These are phyloP conservation scores for Dipodomys spectabilis DNA, from an alignment of 2,113 vertebrate genomes.

Conservation along the genomic window DNA sequence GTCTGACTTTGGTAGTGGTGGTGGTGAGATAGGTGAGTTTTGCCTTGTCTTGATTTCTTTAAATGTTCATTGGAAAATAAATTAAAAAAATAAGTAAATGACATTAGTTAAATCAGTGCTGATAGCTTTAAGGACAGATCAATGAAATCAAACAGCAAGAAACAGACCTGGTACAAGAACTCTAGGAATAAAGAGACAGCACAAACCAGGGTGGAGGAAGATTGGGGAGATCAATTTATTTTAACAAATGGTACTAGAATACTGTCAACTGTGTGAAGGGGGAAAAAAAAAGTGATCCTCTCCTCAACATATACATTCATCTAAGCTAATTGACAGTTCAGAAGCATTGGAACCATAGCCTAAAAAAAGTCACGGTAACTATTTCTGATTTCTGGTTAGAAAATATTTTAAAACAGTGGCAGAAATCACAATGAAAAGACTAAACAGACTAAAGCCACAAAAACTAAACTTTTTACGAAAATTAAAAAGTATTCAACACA, in stretches of 20 bases:
- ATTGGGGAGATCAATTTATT: not conserved
- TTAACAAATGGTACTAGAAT: not conserved
- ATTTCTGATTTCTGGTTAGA: slow-evolving; percentile 16
- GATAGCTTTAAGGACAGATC: not conserved
- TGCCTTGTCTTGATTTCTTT: slow-evolving; percentile 37
- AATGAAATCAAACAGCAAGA: not conserved
- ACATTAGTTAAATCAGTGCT: not conserved
- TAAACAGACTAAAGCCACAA: not conserved
- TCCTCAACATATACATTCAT: not conserved
- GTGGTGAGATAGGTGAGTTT: not conserved
- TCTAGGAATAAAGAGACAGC: not conserved
- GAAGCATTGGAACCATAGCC: not conserved
- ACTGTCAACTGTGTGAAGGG: not conserved
- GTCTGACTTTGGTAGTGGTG: not conserved
- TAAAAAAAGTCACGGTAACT: not conserved
- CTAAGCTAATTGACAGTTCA: not conserved
- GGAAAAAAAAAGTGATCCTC: not conserved
- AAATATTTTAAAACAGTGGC: slow-evolving; percentile 11
- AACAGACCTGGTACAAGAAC: not conserved
- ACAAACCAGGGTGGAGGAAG: no score
- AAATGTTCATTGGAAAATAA: not conserved
- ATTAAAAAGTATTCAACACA: not conserved
- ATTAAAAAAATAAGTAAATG: slow-evolving; percentile 26
- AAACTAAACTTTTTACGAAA: slow-evolving; percentile 29
- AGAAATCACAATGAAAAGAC: not conserved